Conservation (phyloP, 2,113 vertebrate species). For the Larimichthys crocea region DNA sequence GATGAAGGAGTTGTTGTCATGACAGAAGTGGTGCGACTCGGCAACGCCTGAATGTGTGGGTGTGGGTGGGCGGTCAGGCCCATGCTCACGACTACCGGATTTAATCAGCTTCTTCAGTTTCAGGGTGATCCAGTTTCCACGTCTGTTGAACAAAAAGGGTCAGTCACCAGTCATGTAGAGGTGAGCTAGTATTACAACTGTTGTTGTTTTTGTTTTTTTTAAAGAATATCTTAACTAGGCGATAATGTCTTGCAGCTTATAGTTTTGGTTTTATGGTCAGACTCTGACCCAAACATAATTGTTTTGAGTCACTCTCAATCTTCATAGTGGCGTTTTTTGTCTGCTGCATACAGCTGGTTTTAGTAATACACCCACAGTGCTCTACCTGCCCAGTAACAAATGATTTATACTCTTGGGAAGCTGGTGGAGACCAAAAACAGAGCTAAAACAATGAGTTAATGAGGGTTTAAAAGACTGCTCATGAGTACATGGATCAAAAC, state of each 20-base stretch:
- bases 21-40: conserved; percentile 82
- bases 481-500: background rate
- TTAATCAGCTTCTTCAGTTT: conserved; percentile 98
- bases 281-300: too few relatives aligned
- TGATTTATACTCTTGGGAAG: background rate
- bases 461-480: background rate
- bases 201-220: background rate
- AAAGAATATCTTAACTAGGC: too few relatives aligned
- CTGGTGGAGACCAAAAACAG: background rate
- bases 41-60: conserved; percentile 86
- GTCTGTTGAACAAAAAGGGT: conserved; percentile 79
- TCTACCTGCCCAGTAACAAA: background rate
- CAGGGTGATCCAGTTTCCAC: conserved; percentile 97
- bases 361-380: background rate
- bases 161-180: background rate
- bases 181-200: background rate
- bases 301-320: background rate
- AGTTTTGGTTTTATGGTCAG: too few relatives aligned
- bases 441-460: background rate
- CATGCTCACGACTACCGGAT: conserved; percentile 91
- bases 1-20: conserved; percentile 67
- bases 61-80: conserved; percentile 68
- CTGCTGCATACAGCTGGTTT: background rate
- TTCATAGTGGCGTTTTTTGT: background rate
- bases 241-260: too few relatives aligned